These are phyloP conservation scores for Benthosema pterotum DNA, from an alignment of 2,797 vertebrate genomes.

Conservation along the genomic window DNA sequence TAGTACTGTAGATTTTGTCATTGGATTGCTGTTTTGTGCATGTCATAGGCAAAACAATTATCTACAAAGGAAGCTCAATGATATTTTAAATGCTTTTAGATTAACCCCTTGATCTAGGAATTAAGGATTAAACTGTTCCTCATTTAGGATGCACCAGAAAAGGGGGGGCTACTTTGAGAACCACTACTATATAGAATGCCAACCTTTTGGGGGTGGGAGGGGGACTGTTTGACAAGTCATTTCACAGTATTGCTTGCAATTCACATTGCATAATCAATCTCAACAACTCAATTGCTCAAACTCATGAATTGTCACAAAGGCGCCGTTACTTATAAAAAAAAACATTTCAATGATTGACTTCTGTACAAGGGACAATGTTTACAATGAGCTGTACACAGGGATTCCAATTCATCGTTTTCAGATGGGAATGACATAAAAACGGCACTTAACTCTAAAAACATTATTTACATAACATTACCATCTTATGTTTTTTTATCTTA, in stretches of 20 bases:
- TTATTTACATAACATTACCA: slow-evolving; percentile 70
- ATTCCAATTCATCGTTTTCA: slow-evolving; percentile 28
- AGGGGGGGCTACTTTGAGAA: too few species aligned
- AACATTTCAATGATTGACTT: slow-evolving; percentile 19
- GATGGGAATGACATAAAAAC: slow-evolving; percentile 25
- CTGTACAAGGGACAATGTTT: slow-evolving; percentile 21
- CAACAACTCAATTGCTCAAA: too few species aligned
- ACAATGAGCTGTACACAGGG: slow-evolving; percentile 18
- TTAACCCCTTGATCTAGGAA: too few species aligned
- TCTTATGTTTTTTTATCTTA: slow-evolving; percentile 56
- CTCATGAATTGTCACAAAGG: slow-evolving; percentile 38
- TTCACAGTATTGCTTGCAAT: slow-evolving; percentile 52
- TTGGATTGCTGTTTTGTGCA: too few species aligned
- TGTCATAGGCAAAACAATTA: too few species aligned
- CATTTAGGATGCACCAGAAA: too few species aligned
- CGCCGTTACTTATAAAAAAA: slow-evolving; percentile 39
- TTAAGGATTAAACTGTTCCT: too few species aligned
- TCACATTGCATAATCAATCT: slow-evolving; percentile 45
- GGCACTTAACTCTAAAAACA: slow-evolving; percentile 49
- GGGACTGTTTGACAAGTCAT: slow-evolving; percentile 14
- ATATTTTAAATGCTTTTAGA: too few species aligned
- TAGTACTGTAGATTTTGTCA: too few species aligned
- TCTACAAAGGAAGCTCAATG: too few species aligned
- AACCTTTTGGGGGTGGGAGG: not conserved
- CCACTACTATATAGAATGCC: too few species aligned